A percentile compares a stretch with the other conserved stretches of the same genome.
These are phyloP conservation scores for Eristalis intricaria DNA, from an alignment of 2,888 invertebrate genomes.

Conservation along the genomic window DNA sequence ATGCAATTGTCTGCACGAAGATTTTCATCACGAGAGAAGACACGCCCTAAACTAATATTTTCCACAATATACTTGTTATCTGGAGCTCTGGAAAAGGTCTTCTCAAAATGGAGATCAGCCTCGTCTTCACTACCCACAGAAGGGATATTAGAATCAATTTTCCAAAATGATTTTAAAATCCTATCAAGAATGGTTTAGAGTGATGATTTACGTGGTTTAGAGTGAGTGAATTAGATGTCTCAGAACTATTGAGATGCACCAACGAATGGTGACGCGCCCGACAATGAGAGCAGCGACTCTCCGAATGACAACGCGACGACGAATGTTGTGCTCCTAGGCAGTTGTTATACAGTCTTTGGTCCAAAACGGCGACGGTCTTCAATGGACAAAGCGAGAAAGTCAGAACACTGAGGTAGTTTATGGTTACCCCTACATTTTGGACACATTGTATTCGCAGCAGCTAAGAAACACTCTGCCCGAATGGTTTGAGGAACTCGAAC, in stretches of 20 bases:
- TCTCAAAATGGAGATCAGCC: constrained; percentile 16
- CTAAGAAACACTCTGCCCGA: neutral
- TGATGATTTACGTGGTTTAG: neutral
- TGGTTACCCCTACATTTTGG: neutral
- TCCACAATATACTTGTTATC: constrained; percentile 14
- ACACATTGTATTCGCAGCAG: neutral
- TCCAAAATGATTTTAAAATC: constrained; percentile 21
- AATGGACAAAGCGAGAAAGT: constrained; percentile 1
- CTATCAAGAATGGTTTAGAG: neutral
- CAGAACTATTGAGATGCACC: constrained; percentile 18
- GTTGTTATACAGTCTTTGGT: constrained; percentile 14
- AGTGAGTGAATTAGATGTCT: neutral
- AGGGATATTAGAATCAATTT: constrained; percentile 24
- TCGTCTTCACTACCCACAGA: neutral
- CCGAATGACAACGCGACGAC: constrained; percentile 10
- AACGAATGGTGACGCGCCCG: constrained; percentile 12
- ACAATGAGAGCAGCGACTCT: too few relatives aligned
- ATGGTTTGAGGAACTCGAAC: neutral
- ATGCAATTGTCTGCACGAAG: too few relatives aligned
- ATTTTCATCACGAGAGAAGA: too few relatives aligned
- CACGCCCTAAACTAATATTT: too few relatives aligned
- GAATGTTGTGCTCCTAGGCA: constrained; percentile 30
- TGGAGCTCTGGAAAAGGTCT: constrained; percentile 35
- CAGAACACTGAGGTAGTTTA: neutral
- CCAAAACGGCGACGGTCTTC: constrained; percentile 5